These are phyloP conservation scores for Cremastinae sp. DNA, from an alignment of 2,888 invertebrate species.

Conservation along the genomic window DNA sequence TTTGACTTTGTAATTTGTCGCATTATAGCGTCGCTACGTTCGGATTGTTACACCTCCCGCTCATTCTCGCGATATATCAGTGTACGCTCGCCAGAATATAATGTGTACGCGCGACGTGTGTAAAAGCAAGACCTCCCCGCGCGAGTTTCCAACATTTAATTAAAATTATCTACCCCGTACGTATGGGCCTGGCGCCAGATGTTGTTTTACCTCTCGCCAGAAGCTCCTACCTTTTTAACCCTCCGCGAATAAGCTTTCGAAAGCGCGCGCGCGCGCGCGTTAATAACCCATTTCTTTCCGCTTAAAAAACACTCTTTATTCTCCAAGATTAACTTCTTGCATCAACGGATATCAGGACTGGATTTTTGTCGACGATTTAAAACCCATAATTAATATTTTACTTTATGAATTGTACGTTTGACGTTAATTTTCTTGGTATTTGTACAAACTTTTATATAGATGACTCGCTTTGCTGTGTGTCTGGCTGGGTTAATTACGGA, in stretches of 20 bases:
- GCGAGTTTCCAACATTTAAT: conserved; percentile 60
- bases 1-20: conserved; percentile 65
- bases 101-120: conserved; percentile 16
- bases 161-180: conserved; percentile 63
- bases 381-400: too few relatives aligned
- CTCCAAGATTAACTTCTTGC: conserved; percentile 25
- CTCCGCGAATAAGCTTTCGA: conserved; percentile 15
- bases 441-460: background rate
- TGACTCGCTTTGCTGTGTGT: too few relatives aligned
- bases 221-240: background rate
- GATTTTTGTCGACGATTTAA: conserved; percentile 16
- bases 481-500: too few relatives aligned
- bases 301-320: conserved; percentile 22
- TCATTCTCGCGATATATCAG: conserved; percentile 7
- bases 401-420: background rate
- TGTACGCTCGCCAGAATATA: conserved; percentile 16
- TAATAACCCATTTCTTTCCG: conserved; percentile 22
- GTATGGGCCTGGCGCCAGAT: conserved; percentile 55
- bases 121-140: conserved; percentile 28
- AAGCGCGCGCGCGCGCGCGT: too few relatives aligned
- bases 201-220: conserved; percentile 39
- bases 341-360: conserved; percentile 33
- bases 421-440: background rate
- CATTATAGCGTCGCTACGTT: conserved; percentile 47
- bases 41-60: conserved; percentile 12